Conservation (phyloP, 53 echinoderm and acorn worm species). For the Paracentrotus lividus region DNA sequence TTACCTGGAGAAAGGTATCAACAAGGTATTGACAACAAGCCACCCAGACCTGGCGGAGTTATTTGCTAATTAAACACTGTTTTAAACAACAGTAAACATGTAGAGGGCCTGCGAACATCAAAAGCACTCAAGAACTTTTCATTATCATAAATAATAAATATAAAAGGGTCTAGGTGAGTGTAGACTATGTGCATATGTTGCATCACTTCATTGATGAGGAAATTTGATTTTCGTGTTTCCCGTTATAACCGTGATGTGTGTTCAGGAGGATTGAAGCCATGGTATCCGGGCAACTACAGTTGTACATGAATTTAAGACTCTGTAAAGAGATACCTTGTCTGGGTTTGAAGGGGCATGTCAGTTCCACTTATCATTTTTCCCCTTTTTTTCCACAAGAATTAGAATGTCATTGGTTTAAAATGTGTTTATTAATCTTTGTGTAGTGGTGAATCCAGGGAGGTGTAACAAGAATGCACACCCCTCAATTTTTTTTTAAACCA, state of each 20-base stretch:
- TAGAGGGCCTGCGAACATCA: too few relatives aligned
- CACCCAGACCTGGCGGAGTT: background rate
- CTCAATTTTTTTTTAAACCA: too few relatives aligned
- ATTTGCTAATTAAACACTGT: too few relatives aligned
- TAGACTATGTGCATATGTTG: constrained; percentile 59
- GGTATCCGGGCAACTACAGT: constrained; percentile 11
- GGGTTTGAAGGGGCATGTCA: constrained; percentile 5
- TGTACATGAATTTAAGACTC: background rate
- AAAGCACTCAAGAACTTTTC: too few relatives aligned
- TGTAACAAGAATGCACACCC: too few relatives aligned
- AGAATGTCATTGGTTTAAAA: background rate
- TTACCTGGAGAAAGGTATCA: background rate
- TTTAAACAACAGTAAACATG: too few relatives aligned
- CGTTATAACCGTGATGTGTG: constrained; percentile 18
- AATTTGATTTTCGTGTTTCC: constrained; percentile 68
- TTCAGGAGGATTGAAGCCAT: constrained; percentile 17
- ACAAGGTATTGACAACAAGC: background rate
- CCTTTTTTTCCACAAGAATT: background rate
- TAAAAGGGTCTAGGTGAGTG: background rate
- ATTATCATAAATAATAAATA: too few relatives aligned
- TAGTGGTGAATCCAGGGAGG: too few relatives aligned
- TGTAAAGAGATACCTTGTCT: constrained; percentile 12
- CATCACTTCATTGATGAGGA: constrained; percentile 51
- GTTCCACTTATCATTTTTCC: background rate
- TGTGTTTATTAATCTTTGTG: too few relatives aligned